Evolutionary conservation across 2,797 vertebrate species (phyloP), one percentile per base, ranked within the genome.

Genomic region (Sebastes steindachneri): DNA sequence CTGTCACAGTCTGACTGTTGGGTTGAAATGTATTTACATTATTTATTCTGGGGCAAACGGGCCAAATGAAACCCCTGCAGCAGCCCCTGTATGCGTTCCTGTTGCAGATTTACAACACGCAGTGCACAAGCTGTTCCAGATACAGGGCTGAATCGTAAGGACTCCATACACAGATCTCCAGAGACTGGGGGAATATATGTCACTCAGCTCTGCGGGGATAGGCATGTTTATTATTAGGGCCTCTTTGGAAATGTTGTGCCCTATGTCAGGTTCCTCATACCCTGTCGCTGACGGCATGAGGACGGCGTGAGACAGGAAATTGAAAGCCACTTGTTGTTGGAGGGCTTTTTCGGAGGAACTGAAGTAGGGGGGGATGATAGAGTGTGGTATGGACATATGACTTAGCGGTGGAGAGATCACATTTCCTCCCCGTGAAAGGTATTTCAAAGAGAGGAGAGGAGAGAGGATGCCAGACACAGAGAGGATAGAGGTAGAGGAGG

Each of bases 111-210:
- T 89, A 86, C 87, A 68, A 12, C 85, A 88, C 45, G 73, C 79
- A 12, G 91, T 60, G 87, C 78, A 75, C 89, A 89, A 91, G 84
- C 91, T 91, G 90, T 77, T 90, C 79, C 80, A 81, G 77, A 87
- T 86, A 70, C 75, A 66, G 64, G 57, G 73, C 81, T 59, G 68
- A 84, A 88, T 85, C 71, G 57, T 66, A 75, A 83, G 64, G 79
- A 84, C 68, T 83, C 68, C 53, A 64, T 67, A 58, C 62, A 70
- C 69, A 71, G 41, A 75, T 88, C 85, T 82, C 73, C 45, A 60
- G 85, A 85, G 86, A 86, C 65, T 7, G 60, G 25, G 59, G 59
- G 71, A 79, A 87, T 90, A 77, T 81, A 79, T 93, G 89, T 89
- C 88, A 87, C 83, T 90, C 84, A 80, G 80, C 82, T 87, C 85